Evolutionary conservation across 2,888 invertebrate species (phyloP), one percentile per base, ranked within the genome.

Genomic region (Archaeoteleia sp.): DNA sequence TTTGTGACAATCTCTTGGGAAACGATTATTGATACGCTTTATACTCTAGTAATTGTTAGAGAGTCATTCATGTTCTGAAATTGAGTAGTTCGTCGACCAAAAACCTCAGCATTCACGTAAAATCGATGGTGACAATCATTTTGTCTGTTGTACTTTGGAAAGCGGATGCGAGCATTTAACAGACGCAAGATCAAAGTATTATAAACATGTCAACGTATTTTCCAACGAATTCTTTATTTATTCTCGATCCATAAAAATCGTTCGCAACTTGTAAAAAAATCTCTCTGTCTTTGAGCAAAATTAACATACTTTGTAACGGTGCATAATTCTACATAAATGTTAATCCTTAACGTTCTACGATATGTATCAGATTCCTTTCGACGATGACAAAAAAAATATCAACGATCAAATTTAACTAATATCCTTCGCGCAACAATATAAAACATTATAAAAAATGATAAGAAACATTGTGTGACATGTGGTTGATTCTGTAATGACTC

Each of bases 1-100:
- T n/a, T n/a, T 48, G 67, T 62, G 53, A 71, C 68, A 71, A 69
- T 70, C 68, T 67, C 70, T 70, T 60, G 62, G 54, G 69, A 68
- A 70, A 74, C 72, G 74, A 74, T 77, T 76, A 77, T 70, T 73
- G 73, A 76, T 77, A 79, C 74, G 76, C 72, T 68, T 78, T 78
- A 79, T 66, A 74, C 73, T 70, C 77, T 82, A 81, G 74, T 80
- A 79, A 81, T 81, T 81, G 81, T 80, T 81, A 80, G 76, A 81
- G 74, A 81, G 70, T 79, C 73, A 76, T 78, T 78, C 75, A 68
- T 72, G 70, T 73, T 75, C 67, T 75, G 75, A 78, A 77, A 73
- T 78, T 70, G 69, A 77, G 77, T 71, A 76, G 51, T 72, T 68
- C 66, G 73, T 72, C 72, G 75, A 74, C 71, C 70, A 57, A 69